A percentile compares a stretch with the other conserved stretches of the same genome.
These are phyloP conservation scores for Adelognathus sp. DNA, from an alignment of 2,888 invertebrate genomes.

Conservation along the genomic window DNA sequence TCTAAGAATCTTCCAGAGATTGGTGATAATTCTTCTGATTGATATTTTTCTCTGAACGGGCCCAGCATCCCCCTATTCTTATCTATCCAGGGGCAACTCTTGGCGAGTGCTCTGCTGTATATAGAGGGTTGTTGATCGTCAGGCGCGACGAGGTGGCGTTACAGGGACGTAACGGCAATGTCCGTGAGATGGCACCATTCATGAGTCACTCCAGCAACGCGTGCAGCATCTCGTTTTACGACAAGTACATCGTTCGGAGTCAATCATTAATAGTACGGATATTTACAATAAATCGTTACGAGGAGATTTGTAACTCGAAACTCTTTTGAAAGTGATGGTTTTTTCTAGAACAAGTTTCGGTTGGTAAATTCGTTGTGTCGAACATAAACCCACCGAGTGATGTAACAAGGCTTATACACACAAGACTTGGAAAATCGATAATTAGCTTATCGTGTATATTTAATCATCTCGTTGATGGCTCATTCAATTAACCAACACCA, in stretches of 20 bases:
- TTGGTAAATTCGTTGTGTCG: not conserved
- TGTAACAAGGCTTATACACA: slow-evolving; percentile 12
- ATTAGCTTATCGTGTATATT: not conserved
- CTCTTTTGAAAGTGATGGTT: not conserved
- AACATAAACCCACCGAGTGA: not conserved
- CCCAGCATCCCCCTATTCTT: too few species aligned
- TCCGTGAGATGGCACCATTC: slow-evolving; percentile 25
- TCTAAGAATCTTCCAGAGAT: too few species aligned
- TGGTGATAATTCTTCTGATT: too few species aligned
- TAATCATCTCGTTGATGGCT: not conserved
- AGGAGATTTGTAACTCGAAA: too few species aligned
- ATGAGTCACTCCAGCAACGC: not conserved
- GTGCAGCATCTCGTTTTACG: not conserved
- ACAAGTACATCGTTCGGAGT: not conserved
- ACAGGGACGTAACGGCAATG: not conserved
- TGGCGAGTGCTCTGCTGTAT: too few species aligned
- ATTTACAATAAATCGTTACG: too few species aligned
- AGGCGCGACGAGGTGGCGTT: too few species aligned
- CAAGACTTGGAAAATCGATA: slow-evolving; percentile 56
- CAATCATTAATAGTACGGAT: too few species aligned
- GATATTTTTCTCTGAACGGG: too few species aligned
- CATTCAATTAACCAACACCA: too few species aligned
- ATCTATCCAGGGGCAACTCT: too few species aligned
- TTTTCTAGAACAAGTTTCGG: not conserved
- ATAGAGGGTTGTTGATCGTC: slow-evolving; percentile 21